Evolutionary conservation across 2,113 vertebrate genomes (phyloP).

Genomic region (Nestor notabilis): DNA sequence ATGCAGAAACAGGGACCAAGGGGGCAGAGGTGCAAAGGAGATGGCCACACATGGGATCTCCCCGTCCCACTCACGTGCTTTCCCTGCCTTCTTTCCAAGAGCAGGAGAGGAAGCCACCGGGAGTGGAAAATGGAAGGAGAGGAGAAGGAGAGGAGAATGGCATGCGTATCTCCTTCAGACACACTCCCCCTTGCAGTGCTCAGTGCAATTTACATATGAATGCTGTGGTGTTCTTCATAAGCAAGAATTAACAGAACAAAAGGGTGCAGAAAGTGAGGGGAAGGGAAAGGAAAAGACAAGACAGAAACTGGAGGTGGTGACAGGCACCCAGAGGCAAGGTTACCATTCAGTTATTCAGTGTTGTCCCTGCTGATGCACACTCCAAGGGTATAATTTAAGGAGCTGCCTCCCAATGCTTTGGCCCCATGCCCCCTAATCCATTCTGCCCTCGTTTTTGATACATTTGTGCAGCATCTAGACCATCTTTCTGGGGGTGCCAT

Average conservation of each 20-base stretch:
- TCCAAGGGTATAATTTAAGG: constrained; percentile 27
- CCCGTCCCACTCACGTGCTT: not conserved
- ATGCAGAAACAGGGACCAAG: not conserved
- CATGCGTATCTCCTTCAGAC: not conserved
- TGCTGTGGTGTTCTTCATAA: constrained; percentile 38
- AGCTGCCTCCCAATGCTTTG: not conserved
- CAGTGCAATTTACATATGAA: constrained; percentile 62
- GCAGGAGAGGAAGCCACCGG: not conserved
- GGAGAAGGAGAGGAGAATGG: not conserved
- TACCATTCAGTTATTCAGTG: not conserved
- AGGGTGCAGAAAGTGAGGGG: constrained; percentile 34
- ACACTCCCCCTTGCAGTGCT: not conserved
- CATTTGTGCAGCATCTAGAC: not conserved
- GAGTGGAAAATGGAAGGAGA: constrained; percentile 1
- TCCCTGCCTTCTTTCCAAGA: not conserved
- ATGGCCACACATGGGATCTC: not conserved
- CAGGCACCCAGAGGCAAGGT: constrained; percentile 42
- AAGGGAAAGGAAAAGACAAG: constrained; percentile 32
- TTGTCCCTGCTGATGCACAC: not conserved
- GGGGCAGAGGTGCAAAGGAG: not conserved
- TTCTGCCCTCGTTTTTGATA: not conserved
- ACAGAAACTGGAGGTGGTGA: constrained; percentile 64
- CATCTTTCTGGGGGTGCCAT: not conserved
- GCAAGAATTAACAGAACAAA: constrained; percentile 64
- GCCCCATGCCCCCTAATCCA: not conserved